A percentile compares a stretch with the other conserved stretches of the same genome.
Evolutionary conservation across 2,113 vertebrate genomes (phyloP).

Genomic region (Nibea albiflora): DNA sequence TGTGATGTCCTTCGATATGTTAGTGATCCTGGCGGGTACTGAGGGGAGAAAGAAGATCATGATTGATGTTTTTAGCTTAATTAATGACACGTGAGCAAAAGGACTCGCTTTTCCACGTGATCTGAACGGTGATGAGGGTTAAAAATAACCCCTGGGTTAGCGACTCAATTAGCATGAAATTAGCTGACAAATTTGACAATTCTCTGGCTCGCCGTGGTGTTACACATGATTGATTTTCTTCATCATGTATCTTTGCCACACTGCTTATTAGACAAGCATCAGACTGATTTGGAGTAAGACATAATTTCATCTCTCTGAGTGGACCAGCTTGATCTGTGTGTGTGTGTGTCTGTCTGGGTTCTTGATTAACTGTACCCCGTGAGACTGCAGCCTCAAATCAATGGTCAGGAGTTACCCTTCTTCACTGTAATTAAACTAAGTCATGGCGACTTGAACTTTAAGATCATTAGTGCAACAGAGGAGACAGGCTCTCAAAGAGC

Average conservation of each 20-base stretch:
- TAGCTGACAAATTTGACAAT: constrained; percentile 73
- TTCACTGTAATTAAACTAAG: constrained; percentile 26
- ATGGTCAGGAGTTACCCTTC: constrained; percentile 8
- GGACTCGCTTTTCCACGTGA: constrained; percentile 26
- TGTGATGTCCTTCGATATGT: constrained; percentile 94
- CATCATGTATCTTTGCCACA: constrained; percentile 56
- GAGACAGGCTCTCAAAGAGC: neutral
- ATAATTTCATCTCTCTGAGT: constrained; percentile 40
- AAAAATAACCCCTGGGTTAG: constrained; percentile 63
- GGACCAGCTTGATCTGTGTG: constrained; percentile 14
- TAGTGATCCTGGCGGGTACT: constrained; percentile 96
- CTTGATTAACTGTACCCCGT: constrained; percentile 19
- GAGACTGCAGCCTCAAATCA: constrained; percentile 15
- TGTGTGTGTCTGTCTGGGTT: neutral
- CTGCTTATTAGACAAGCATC: constrained; percentile 65
- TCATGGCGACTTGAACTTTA: neutral
- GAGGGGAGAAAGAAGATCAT: constrained; percentile 56
- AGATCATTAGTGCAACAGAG: neutral
- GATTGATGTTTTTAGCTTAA: constrained; percentile 59
- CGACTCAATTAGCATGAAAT: constrained; percentile 75
- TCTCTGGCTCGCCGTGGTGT: constrained; percentile 42
- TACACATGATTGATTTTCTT: constrained; percentile 69
- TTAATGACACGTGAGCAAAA: constrained; percentile 55
- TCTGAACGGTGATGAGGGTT: constrained; percentile 50
- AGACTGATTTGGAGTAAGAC: constrained; percentile 47